Conservation (phyloP, 2,888 invertebrate genomes). For the Ophonus ardosiacus region DNA sequence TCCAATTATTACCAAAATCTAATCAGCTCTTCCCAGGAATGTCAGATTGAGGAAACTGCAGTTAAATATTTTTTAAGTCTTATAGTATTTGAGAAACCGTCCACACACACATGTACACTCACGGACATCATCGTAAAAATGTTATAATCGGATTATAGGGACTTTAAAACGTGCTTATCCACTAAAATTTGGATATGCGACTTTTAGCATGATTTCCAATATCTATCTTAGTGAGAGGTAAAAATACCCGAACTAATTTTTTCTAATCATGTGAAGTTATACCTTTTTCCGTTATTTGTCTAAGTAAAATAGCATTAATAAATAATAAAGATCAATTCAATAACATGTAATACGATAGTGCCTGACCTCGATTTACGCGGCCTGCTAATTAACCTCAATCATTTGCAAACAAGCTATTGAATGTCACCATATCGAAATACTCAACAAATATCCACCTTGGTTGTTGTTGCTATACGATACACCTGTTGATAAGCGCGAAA, state of each 20-base stretch:
- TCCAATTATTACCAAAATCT: no score
- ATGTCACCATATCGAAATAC: slow-evolving; percentile 45
- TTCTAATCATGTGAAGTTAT: slow-evolving; percentile 42
- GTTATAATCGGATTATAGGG: no score
- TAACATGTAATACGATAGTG: slow-evolving; percentile 55
- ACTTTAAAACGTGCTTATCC: no score
- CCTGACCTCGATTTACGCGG: slow-evolving; percentile 54
- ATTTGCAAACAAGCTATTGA: slow-evolving; percentile 55
- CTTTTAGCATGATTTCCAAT: no score
- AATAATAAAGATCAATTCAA: slow-evolving; percentile 54
- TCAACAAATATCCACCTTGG: slow-evolving; percentile 38
- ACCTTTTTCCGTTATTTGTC: slow-evolving; percentile 40
- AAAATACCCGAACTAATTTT: slow-evolving; percentile 35
- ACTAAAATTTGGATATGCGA: no score
- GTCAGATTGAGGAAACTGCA: no score
- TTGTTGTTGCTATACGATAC: slow-evolving; percentile 32
- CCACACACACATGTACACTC: no score
- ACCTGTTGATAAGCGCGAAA: slow-evolving; percentile 30
- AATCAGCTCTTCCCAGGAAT: no score
- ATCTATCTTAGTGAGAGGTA: no score
- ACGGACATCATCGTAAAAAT: no score
- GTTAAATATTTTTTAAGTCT: no score
- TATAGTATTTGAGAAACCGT: no score
- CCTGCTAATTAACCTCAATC: slow-evolving; percentile 59
- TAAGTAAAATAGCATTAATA: slow-evolving; percentile 43